These are phyloP conservation scores for Lasioglossum leucozonium DNA, from an alignment of 2,888 invertebrate species.

Conservation along the genomic window DNA sequence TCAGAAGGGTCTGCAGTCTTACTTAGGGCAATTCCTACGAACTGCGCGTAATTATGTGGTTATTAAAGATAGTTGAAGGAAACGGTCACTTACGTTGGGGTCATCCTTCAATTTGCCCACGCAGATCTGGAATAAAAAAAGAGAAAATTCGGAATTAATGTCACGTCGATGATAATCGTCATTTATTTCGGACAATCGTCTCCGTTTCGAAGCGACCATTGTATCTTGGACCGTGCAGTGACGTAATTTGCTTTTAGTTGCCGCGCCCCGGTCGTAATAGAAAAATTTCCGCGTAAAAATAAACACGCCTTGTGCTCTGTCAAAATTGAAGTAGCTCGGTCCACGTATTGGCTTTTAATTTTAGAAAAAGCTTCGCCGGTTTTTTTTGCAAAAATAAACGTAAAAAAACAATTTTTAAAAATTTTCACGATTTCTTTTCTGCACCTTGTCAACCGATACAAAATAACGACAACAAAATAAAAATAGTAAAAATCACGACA, in stretches of 20 bases:
- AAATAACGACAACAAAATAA: too few species aligned
- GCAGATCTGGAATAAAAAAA: slow-evolving; percentile 85
- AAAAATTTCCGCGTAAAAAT: not conserved
- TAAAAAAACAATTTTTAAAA: too few species aligned
- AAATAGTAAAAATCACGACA: too few species aligned
- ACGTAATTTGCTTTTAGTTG: slow-evolving; percentile 33
- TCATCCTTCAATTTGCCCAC: slow-evolving; percentile 86
- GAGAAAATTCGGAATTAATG: slow-evolving; percentile 25
- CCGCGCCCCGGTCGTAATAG: slow-evolving; percentile 10
- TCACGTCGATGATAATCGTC: not conserved
- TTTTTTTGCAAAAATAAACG: not conserved
- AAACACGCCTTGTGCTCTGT: not conserved
- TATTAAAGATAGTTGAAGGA: not conserved
- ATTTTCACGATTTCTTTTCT: not conserved
- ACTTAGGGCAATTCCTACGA: not conserved
- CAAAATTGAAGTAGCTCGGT: not conserved
- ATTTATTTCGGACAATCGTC: not conserved
- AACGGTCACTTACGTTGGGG: slow-evolving; percentile 85
- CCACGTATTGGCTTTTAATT: not conserved
- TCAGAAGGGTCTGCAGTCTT: not conserved
- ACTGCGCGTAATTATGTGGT: not conserved
- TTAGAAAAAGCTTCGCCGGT: not conserved
- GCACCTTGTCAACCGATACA: not conserved
- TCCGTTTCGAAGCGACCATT: not conserved
- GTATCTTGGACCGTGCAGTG: slow-evolving; percentile 20